Evolutionary conservation across 2,888 invertebrate species (phyloP).

Genomic region (Stenodema calcarata): DNA sequence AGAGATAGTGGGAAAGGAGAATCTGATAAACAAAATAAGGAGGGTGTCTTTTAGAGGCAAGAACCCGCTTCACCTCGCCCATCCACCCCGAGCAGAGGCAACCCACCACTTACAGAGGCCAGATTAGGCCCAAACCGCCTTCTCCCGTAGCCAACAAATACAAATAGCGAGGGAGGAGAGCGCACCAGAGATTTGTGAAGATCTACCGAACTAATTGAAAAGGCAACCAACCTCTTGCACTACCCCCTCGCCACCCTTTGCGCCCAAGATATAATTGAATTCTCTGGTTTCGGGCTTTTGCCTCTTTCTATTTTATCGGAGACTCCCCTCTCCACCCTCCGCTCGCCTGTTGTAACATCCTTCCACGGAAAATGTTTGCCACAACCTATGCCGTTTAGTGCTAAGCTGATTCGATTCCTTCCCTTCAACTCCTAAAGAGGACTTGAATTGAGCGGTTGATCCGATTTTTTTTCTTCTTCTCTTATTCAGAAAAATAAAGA

Average conservation of each 20-base stretch:
- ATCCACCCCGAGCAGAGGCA: not conserved
- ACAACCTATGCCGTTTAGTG: constrained; percentile 21
- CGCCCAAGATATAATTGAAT: constrained; percentile 40
- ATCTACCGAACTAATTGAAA: constrained; percentile 49
- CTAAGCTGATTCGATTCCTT: constrained; percentile 14
- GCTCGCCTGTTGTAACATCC: not conserved
- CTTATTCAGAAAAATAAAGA: not conserved
- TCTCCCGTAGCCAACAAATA: constrained; percentile 41
- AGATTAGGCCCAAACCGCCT: constrained; percentile 10
- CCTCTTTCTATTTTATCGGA: constrained; percentile 34
- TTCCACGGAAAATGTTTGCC: constrained; percentile 15
- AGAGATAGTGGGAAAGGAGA: constrained; percentile 7
- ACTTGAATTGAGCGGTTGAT: not conserved
- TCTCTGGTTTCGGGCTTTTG: constrained; percentile 22
- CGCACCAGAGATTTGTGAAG: constrained; percentile 47
- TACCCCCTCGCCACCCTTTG: not conserved
- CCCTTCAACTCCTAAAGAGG: not conserved
- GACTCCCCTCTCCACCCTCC: not conserved
- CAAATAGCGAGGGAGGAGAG: constrained; percentile 45
- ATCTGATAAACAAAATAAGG: constrained; percentile 42
- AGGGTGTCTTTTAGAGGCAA: constrained; percentile 20
- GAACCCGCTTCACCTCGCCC: not conserved
- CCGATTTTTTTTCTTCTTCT: not conserved
- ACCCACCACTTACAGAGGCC: constrained; percentile 12
- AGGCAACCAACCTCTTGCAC: constrained; percentile 36